Evolutionary conservation across 2,113 vertebrate species (phyloP).

Genomic region (Zosterops borbonicus): DNA sequence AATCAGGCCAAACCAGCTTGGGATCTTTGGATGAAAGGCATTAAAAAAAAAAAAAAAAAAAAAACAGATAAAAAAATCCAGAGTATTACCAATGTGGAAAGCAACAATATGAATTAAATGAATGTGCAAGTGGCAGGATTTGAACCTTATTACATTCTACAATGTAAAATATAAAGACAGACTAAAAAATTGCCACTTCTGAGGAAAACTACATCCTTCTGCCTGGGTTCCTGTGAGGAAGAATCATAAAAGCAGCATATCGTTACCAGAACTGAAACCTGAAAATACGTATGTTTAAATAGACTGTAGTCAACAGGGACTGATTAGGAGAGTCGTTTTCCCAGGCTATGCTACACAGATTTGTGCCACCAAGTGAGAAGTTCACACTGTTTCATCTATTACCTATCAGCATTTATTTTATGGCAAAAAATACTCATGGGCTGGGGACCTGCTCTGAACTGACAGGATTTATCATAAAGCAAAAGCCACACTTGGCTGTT

Average conservation of each 20-base stretch:
- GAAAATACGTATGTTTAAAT: background rate
- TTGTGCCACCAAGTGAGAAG: background rate
- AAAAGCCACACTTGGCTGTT: background rate
- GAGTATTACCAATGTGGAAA: background rate
- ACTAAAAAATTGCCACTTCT: background rate
- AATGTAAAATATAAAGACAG: background rate
- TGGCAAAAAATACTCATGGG: background rate
- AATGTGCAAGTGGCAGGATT: background rate
- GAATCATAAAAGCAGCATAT: background rate
- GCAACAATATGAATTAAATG: conserved; percentile 22
- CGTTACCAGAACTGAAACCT: background rate
- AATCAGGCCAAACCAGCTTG: too few species aligned
- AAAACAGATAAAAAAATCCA: background rate
- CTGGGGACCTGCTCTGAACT: background rate
- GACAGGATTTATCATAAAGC: background rate
- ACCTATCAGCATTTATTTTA: background rate
- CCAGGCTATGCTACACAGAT: background rate
- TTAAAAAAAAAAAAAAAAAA: background rate
- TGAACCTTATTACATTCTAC: background rate
- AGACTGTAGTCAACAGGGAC: background rate
- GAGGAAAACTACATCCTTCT: background rate
- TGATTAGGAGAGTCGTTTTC: background rate
- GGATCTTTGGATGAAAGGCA: too few species aligned
- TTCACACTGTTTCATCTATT: background rate
- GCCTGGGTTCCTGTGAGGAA: background rate